Evolutionary conservation across 2,888 invertebrate species (phyloP).

Genomic region (Drosophila meridiana): DNA sequence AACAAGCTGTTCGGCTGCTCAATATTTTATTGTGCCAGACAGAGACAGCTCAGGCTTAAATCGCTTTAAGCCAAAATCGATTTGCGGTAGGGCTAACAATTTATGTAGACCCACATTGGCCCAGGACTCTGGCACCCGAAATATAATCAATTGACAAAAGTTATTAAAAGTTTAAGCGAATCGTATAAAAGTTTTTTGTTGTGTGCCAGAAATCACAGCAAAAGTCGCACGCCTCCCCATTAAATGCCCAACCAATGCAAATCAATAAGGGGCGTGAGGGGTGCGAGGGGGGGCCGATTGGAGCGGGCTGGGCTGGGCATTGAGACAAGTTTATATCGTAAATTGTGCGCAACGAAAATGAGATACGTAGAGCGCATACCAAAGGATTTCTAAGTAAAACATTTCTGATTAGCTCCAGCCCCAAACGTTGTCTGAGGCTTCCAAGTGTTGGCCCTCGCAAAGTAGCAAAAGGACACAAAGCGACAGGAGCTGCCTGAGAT

Average conservation of each 20-base stretch:
- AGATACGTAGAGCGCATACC: conserved; percentile 79
- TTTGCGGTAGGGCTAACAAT: conserved; percentile 37
- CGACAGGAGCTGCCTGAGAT: conserved; percentile 14
- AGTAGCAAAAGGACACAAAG: conserved; percentile 22
- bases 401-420: conserved; percentile 73
- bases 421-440: conserved; percentile 42
- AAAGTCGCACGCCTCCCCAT: conserved; percentile 53
- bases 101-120: conserved; percentile 22
- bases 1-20: neutral
- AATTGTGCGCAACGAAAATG: conserved; percentile 80
- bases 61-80: conserved; percentile 57
- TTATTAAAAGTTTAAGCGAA: conserved; percentile 75
- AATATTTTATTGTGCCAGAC: neutral
- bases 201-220: conserved; percentile 65
- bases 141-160: conserved; percentile 78
- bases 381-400: conserved; percentile 79
- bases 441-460: conserved; percentile 38
- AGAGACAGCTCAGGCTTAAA: conserved; percentile 20
- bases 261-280: conserved; percentile 52
- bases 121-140: conserved; percentile 10
- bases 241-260: conserved; percentile 71
- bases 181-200: conserved; percentile 61
- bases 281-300: conserved; percentile 4
- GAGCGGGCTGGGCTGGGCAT: neutral
- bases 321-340: conserved; percentile 73